Base-by-base conservation (phyloP, 2,797 vertebrate genomes). In the Tauraco hartlaubi region DNA sequence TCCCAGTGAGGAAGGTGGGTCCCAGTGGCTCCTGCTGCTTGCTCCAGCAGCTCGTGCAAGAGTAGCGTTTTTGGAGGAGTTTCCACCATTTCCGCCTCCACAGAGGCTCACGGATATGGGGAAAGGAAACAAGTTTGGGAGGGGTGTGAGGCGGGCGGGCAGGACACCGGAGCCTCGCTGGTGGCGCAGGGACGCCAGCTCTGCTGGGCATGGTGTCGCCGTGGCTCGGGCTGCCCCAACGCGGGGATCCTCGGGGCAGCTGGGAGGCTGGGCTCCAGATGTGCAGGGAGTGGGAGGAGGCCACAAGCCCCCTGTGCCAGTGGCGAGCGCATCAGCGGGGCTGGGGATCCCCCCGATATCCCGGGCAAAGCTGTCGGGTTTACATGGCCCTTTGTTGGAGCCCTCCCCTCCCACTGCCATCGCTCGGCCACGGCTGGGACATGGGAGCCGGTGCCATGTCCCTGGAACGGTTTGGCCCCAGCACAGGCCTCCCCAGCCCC, bases 1-100 rank as follows among this genome's bases (percentile, higher is more conserved):
- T 46, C 19, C 44, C 4, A 5, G 8, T 0, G 1, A 18, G 59
- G 44, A 48, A 5, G 0, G 8, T 2, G 35, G 16, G 31, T 72
- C 37, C 43, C 6, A 2, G 39, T 0, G 2, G 20, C 4, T 87
- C 61, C 64, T 2, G 5, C 33, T 0, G 5, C 21, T 55, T 3
- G 3, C 64, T 16, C 20, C 0, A 1, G 46, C 35, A 33, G 52
- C 37, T 23, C 15, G 33, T 17, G 26, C 77, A 3, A 19, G 8
- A 59, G 90, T 48, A 1, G 76, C 2, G 1, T 1, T 9, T 81
- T 83, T 78, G 39, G 67, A 68, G 91, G 78, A 18, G 31, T 79
- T 87, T 59, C 62, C 67, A 76, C 79, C 68, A 56, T 90, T 95
- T 95, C 95, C 83, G 15, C 31, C 91, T 16, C 48, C 6, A 25